Base-by-base conservation (phyloP, 1,140 invertebrate genomes). In the Varroa destructor region DNA sequence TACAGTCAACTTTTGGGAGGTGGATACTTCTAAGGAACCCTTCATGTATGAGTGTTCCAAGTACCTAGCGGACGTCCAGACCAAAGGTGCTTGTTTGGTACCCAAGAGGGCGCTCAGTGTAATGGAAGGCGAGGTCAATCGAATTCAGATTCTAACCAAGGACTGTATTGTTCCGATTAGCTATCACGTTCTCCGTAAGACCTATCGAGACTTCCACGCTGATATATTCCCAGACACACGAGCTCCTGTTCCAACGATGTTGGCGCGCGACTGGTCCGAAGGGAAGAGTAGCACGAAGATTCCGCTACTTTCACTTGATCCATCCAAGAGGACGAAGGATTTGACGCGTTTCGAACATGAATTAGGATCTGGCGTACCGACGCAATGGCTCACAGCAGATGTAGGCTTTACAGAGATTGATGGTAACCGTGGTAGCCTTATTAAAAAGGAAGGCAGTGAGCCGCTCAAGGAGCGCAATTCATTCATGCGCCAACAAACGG, bases 71-170 rank as follows among this genome's bases (percentile, higher is more conserved):
- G 75, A 77, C 70, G 77, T 79, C 75, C 91, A 94, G 79, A 92
- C 90, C 0, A 94, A 94, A 81, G 91, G 91, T 12, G 89, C 89
- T 25, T 91, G 89, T 77, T 77, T 95, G 56, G 87, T 95, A 54
- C 91, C 93, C 6, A 97, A 97, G 80, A 82, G 90, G 75, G 90
- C 90, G 1, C 81, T 97, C 8, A 87, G 89, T 77, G 90, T 96
- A 1, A 96, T 96, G 93, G 87, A 91, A 75, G 91, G 89, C 1
- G 92, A 97, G 83, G 91, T 95, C 1, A 93, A 95, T 80, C 82
- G 91, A 76, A 81, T 97, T 14, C 80, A 95, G 6, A 87, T 95
- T 74, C 81, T 97, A 37, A 88, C 89, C 1, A 87, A 88, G 4
- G 86, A 86, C 67, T 87, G 88, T 74, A 88, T 97, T 37, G 87